Conservation (phyloP, 2,888 invertebrate genomes). For the Phortica okadai region DNA sequence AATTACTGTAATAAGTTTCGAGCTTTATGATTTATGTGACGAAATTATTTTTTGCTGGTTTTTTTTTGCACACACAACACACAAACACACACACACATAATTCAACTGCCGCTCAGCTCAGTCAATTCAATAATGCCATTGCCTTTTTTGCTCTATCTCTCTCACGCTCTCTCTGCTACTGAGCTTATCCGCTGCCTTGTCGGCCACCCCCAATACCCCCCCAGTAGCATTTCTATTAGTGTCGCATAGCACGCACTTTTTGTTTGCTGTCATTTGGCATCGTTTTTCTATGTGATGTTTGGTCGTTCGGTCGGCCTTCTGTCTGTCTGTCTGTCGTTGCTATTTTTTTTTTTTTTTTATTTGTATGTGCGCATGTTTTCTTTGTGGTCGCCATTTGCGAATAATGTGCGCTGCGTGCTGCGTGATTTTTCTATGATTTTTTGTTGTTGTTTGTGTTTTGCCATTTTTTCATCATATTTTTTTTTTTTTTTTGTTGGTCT, state of each 20-base stretch:
- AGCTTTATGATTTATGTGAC: conserved; percentile 32
- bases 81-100: neutral
- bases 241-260: conserved; percentile 28
- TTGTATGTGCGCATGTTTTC: neutral
- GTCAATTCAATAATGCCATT: neutral
- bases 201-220: neutral
- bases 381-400: conserved; percentile 21
- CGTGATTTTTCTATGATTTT: neutral
- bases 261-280: conserved; percentile 6
- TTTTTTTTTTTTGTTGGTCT: neutral
- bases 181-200: neutral
- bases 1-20: conserved; percentile 33
- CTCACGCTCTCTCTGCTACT: neutral
- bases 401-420: conserved; percentile 25
- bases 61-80: neutral
- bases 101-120: neutral
- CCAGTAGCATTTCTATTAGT: conserved; percentile 14
- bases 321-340: neutral
- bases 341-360: neutral
- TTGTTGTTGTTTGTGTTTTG: neutral
- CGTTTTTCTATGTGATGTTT: neutral
- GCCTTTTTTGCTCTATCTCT: neutral
- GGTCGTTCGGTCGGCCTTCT: neutral
- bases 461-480: neutral
- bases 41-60: neutral